Evolutionary conservation across 2,113 vertebrate genomes (phyloP).

Genomic region (Muntiacus reevesi): DNA sequence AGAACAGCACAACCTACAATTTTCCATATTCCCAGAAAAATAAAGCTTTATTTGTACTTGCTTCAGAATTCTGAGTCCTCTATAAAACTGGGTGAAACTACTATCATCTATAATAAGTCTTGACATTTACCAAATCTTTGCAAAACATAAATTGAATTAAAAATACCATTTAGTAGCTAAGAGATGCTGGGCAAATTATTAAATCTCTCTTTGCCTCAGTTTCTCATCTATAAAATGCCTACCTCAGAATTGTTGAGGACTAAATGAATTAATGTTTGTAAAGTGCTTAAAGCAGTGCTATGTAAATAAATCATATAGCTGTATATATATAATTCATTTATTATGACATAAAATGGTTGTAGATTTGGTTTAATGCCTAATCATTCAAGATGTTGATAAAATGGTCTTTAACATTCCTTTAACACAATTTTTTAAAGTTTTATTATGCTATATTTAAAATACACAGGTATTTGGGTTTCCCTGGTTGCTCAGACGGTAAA

Average conservation of each 20-base stretch:
- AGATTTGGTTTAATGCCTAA: not conserved
- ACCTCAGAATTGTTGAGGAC: not conserved
- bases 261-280: not conserved
- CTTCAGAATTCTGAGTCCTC: slow-evolving; percentile 7
- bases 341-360: not conserved
- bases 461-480: not conserved
- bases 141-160: slow-evolving; percentile 24
- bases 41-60: slow-evolving; percentile 12
- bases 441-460: not conserved
- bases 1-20: not conserved
- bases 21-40: not conserved
- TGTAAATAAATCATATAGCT: not conserved
- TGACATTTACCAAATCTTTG: slow-evolving; percentile 28
- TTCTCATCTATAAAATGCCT: not conserved
- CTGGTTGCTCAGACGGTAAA: not conserved
- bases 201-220: not conserved
- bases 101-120: not conserved
- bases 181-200: not conserved
- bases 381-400: slow-evolving; percentile 8
- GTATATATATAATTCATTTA: not conserved
- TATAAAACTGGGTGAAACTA: not conserved
- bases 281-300: not conserved
- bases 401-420: not conserved
- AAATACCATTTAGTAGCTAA: slow-evolving; percentile 12
- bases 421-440: not conserved